Percentiles rank a stretch among this genome's conserved stretches.
Conservation (phyloP, 2,888 invertebrate genomes). For the Amblyjoppa proteus region DNA sequence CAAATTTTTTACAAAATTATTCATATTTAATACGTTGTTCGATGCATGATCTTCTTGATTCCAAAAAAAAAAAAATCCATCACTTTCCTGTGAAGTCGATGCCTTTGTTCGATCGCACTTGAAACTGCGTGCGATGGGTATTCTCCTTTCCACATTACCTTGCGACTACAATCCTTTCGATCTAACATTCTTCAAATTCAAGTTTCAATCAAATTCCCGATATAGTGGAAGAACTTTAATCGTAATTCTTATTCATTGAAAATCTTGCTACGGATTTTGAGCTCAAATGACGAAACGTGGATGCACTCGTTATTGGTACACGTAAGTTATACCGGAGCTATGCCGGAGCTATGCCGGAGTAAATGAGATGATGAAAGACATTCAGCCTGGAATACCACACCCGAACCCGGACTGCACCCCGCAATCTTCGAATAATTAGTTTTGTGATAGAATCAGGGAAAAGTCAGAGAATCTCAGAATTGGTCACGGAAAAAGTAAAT, state of each 20-base stretch:
- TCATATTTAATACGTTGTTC: slow-evolving; percentile 18
- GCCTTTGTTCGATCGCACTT: background rate
- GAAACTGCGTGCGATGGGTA: background rate
- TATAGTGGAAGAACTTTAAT: background rate
- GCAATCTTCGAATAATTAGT: background rate
- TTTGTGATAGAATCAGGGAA: background rate
- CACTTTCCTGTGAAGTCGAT: background rate
- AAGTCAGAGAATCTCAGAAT: too few relatives aligned
- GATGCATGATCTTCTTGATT: slow-evolving; percentile 11
- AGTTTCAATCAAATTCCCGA: background rate
- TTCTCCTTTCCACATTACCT: background rate
- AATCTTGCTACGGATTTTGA: background rate
- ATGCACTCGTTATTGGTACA: background rate
- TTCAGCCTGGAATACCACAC: background rate
- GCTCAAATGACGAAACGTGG: background rate
- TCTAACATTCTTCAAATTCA: background rate
- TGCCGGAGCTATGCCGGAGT: background rate
- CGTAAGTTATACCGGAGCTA: too few relatives aligned
- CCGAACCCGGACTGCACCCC: background rate
- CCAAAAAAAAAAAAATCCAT: background rate
- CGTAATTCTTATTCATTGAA: background rate
- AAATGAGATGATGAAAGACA: slow-evolving; percentile 1
- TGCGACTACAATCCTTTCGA: slow-evolving; percentile 20
- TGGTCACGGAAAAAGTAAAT: too few relatives aligned
- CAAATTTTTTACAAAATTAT: background rate